Conservation (phyloP, 2,113 vertebrate species). For the Aptenodytes forsteri region DNA sequence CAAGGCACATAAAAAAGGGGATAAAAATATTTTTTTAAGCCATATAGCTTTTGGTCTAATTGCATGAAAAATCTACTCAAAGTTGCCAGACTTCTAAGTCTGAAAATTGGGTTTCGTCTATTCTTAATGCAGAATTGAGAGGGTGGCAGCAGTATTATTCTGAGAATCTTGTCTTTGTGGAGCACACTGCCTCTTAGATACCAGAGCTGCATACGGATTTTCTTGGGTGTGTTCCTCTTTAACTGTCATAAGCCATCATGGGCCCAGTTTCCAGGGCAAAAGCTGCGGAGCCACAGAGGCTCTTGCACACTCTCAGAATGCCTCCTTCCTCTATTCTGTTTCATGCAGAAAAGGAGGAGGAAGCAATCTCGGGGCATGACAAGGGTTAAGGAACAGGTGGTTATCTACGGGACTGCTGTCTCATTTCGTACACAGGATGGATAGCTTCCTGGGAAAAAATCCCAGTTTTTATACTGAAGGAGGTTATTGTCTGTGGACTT, state of each 20-base stretch:
- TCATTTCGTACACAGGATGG: slow-evolving; percentile 7
- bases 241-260: not conserved
- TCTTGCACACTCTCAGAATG: rapidly evolving
- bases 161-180: not conserved
- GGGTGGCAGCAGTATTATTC: not conserved
- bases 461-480: slow-evolving; percentile 2
- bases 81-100: not conserved
- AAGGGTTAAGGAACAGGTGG: slow-evolving; percentile 51
- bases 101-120: not conserved
- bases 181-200: not conserved
- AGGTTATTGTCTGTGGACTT: not conserved
- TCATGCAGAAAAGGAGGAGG: not conserved
- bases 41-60: not conserved
- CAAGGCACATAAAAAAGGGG: not conserved
- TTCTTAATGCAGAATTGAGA: not conserved
- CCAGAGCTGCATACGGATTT: not conserved
- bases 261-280: not conserved
- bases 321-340: not conserved
- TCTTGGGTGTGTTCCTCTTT: not conserved
- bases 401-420: not conserved
- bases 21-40: not conserved
- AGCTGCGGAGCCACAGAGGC: not conserved
- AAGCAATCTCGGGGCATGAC: not conserved
- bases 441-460: slow-evolving; percentile 29
- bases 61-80: not conserved